Evolutionary conservation across 2,113 vertebrate species (phyloP).

Genomic region (Hemichromis elongatus): DNA sequence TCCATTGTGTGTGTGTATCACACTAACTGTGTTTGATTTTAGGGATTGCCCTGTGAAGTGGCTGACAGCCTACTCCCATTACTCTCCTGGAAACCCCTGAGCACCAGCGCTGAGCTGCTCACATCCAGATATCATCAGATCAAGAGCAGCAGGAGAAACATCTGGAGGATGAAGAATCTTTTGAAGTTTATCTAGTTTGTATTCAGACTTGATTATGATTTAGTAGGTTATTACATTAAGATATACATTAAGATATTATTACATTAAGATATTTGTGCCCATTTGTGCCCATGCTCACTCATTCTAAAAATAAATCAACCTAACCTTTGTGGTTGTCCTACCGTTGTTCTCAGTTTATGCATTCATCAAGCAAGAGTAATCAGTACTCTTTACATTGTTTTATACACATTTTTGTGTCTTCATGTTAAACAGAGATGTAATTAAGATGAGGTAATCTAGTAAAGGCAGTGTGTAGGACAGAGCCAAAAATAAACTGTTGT

Average conservation of each 20-base stretch:
- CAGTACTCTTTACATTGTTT: background rate
- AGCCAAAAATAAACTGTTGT: background rate
- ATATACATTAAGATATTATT: background rate
- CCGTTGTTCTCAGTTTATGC: background rate
- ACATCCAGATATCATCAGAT: background rate
- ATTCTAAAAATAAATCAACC: background rate
- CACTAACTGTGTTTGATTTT: slow-evolving; percentile 3
- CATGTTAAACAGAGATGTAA: background rate
- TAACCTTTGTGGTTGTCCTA: background rate
- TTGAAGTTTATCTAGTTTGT: background rate
- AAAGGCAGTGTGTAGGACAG: background rate
- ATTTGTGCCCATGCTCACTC: background rate
- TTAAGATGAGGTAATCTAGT: background rate
- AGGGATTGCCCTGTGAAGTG: slow-evolving; percentile 68
- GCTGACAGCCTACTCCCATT: slow-evolving; percentile 41
- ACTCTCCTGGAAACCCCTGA: slow-evolving; percentile 33
- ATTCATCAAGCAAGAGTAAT: background rate
- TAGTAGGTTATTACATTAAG: background rate
- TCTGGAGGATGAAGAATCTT: background rate
- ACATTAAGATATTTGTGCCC: background rate
- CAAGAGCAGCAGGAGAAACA: background rate
- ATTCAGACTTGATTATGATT: background rate
- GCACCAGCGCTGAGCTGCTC: background rate
- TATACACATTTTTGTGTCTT: background rate
- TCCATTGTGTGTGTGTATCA: background rate